A percentile compares a stretch with the other conserved stretches of the same genome.
Conservation (phyloP, 1,140 invertebrate species). For the Bombus waltoni region DNA sequence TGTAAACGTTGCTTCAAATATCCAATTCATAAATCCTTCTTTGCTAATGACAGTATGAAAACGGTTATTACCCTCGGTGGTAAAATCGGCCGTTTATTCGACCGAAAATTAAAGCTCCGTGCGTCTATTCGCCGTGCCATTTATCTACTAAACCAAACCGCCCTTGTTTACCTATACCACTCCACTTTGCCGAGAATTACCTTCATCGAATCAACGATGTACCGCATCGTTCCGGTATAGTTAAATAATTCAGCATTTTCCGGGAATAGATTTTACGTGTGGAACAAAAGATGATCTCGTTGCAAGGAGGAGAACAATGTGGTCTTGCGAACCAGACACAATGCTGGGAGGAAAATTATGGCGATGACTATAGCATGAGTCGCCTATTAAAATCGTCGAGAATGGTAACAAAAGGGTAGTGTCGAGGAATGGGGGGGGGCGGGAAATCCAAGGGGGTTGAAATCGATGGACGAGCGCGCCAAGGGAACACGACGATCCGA, state of each 20-base stretch:
- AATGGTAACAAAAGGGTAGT: not conserved
- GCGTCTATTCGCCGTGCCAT: not conserved
- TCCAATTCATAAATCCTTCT: not conserved
- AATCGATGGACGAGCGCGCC: conserved; percentile 31
- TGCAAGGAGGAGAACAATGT: conserved; percentile 3
- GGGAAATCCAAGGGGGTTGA: not conserved
- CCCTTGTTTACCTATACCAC: not conserved
- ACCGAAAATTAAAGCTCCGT: not conserved
- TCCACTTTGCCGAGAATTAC: not conserved
- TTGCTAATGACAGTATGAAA: not conserved
- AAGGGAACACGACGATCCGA: not conserved
- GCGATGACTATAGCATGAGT: not conserved
- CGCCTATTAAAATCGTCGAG: conserved; percentile 20
- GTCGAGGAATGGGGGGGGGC: not conserved
- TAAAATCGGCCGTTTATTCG: not conserved
- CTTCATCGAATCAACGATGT: not conserved
- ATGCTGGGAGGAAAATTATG: conserved; percentile 13
- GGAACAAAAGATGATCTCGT: not conserved
- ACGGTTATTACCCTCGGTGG: not conserved
- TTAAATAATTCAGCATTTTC: conserved; percentile 15
- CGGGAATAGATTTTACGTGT: not conserved
- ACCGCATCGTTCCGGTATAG: too few species aligned
- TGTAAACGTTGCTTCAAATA: not conserved
- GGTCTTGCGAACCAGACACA: not conserved
- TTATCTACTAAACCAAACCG: not conserved